phyloP scores from a whole-genome alignment of 2,888 invertebrate genomes.

The Lapara coniferarum region DNA sequence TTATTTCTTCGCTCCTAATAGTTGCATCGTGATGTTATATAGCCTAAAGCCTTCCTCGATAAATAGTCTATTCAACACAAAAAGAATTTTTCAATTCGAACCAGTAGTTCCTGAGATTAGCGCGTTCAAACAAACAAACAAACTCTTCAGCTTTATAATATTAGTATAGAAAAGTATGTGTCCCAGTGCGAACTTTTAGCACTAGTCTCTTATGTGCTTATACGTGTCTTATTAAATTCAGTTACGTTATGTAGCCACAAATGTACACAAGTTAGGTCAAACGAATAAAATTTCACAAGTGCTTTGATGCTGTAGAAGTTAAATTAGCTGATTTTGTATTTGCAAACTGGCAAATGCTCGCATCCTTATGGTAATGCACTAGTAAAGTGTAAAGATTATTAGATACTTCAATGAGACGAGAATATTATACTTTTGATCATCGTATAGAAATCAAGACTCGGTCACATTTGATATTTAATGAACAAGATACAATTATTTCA shows the following conservation, averaged over 20 bases:
- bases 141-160: too few species aligned
- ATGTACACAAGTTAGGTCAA: background rate
- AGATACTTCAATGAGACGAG: background rate
- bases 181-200: too few species aligned
- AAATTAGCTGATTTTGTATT: conserved; percentile 12
- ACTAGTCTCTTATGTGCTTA: too few species aligned
- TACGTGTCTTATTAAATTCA: background rate
- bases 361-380: conserved; percentile 4
- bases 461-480: background rate
- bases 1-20: too few species aligned
- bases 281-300: background rate
- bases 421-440: background rate
- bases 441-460: background rate
- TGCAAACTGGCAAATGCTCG: conserved; percentile 4
- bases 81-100: too few species aligned
- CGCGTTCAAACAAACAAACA: too few species aligned
- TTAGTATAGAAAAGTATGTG: too few species aligned
- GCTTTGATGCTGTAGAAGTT: background rate
- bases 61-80: too few species aligned
- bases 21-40: too few species aligned
- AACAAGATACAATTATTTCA: too few species aligned
- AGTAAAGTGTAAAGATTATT: conserved; percentile 6
- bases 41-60: too few species aligned
- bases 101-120: too few species aligned
- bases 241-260: background rate